These are phyloP conservation scores for Bombyx mori DNA, from an alignment of 1,140 invertebrate species.

Conservation along the genomic window ASM3026992v2 NC_085115.1:8271001-8271500, in stretches of 20 bases:
- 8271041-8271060: slow-evolving; percentile 49
- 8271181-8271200: no score
- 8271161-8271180: no score
- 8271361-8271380: background rate
- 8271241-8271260: no score
- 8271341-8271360: slow-evolving; percentile 5
- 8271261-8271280: no score
- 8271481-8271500: no score
- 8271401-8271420: slow-evolving; percentile 11
- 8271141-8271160: background rate
- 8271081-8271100: background rate
- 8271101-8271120: background rate
- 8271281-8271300: background rate
- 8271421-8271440: slow-evolving; percentile 11
- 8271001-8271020: slow-evolving; percentile 50
- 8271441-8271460: slow-evolving; percentile 3
- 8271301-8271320: background rate
- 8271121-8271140: background rate
- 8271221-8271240: no score
- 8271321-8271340: background rate
- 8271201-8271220: no score
- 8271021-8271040: slow-evolving; percentile 46
- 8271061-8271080: slow-evolving; percentile 30
- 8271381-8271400: slow-evolving; percentile 4
- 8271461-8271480: no score